Percentiles rank a stretch among this genome's conserved stretches.
These are phyloP conservation scores for Caenorhabditis remanei DNA, from an alignment of 1,140 invertebrate genomes.

Conservation along the genomic window DNA sequence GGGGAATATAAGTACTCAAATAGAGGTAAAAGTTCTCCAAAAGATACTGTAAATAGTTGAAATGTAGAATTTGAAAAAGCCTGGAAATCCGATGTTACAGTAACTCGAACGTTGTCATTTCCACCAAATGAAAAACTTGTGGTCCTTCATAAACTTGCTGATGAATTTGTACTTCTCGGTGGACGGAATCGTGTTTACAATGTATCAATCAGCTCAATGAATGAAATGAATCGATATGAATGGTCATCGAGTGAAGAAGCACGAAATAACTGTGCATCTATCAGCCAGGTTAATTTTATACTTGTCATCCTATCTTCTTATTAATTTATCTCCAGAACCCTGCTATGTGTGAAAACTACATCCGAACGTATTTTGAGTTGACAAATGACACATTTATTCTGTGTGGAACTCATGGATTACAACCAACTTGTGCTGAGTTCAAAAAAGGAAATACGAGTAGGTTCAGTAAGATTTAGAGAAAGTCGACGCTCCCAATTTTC, in stretches of 20 bases:
- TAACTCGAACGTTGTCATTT: slow-evolving; percentile 13
- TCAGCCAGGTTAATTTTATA: neutral
- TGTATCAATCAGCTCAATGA: slow-evolving; percentile 7
- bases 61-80: neutral
- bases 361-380: slow-evolving; percentile 46
- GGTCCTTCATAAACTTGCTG: slow-evolving; percentile 4
- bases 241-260: slow-evolving; percentile 25
- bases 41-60: slow-evolving; percentile 7
- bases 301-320: neutral
- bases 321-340: neutral
- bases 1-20: too few species aligned
- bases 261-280: slow-evolving; percentile 3
- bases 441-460: neutral
- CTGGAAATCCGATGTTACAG: neutral
- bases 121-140: slow-evolving; percentile 10
- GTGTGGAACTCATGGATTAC: slow-evolving; percentile 54
- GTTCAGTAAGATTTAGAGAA: neutral
- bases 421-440: slow-evolving; percentile 41
- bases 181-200: slow-evolving; percentile 16
- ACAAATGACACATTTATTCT: slow-evolving; percentile 42
- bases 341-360: slow-evolving; percentile 47
- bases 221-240: neutral
- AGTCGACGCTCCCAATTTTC: neutral
- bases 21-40: neutral
- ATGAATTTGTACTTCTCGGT: neutral